Conservation (phyloP, 2,888 invertebrate species). For the Eilema griseolum region DNA sequence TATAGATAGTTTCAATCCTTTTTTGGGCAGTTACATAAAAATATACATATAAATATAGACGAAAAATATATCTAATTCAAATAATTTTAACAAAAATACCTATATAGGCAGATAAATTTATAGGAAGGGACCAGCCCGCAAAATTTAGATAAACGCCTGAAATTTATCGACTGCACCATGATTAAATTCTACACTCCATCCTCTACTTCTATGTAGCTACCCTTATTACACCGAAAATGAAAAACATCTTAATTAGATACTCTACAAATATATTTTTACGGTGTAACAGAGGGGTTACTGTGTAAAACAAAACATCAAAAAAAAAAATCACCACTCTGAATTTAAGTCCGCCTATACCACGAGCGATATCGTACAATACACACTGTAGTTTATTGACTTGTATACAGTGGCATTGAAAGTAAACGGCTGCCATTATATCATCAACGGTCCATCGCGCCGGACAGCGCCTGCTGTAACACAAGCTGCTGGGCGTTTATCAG, state of each 20-base stretch:
- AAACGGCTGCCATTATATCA: constrained; percentile 82
- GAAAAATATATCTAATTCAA: constrained; percentile 19
- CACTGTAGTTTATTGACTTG: constrained; percentile 82
- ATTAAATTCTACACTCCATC: constrained; percentile 30
- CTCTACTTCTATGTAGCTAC: constrained; percentile 23
- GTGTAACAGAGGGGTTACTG: constrained; percentile 39
- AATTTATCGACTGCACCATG: constrained; percentile 30
- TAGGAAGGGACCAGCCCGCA: constrained; percentile 44
- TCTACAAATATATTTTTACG: constrained; percentile 32
- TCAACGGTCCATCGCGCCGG: constrained; percentile 81
- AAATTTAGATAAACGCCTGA: constrained; percentile 24
- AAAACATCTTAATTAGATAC: constrained; percentile 32
- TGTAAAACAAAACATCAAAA: constrained; percentile 42
- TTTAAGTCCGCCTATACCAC: constrained; percentile 74
- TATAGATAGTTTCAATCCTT: not conserved
- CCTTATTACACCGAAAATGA: constrained; percentile 40
- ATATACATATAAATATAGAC: constrained; percentile 10
- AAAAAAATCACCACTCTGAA: constrained; percentile 71
- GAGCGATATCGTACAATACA: constrained; percentile 62
- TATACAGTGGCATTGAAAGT: constrained; percentile 83
- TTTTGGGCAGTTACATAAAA: not conserved
- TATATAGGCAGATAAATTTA: constrained; percentile 5
- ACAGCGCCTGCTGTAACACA: constrained; percentile 82
- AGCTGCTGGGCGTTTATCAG: constrained; percentile 83
- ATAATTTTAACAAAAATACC: constrained; percentile 23